Evolutionary conservation across 2,797 vertebrate genomes (phyloP), one percentile per base, ranked within the genome.

Genomic region (Aphelocoma californica): DNA sequence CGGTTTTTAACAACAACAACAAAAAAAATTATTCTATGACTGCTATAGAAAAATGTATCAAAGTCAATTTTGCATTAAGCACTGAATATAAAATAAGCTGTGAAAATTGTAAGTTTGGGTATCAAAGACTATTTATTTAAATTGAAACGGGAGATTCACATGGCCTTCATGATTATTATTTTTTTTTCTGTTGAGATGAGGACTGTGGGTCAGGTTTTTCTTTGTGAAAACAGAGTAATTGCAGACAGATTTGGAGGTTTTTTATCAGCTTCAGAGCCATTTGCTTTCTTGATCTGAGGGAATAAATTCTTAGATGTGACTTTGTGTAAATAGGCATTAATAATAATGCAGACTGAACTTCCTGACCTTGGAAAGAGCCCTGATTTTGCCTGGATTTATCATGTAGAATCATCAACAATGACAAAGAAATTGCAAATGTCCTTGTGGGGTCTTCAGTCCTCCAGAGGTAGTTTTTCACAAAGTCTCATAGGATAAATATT

Each of bases 191-290:
- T 62, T 60, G 44, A 58, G 24, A 21, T 70, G 51, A 78, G 58
- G 32, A 7, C 21, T 48, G 23, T 7, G 26, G 7, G 5, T 85
- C 47, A 32, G 6, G 11, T 40, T 74, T 14, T 23, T 28, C 47
- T 51, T 47, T 48, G 19, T 81, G 54, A 23, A 72, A 62, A 45
- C 13, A 42, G 29, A 47, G 34, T 61, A 66, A 62, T n/a, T 58
- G 24, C 10, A 3, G 54, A 19, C n/a, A 42, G 26, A 31, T 73
- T 44, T 40, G 25, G 47, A 14, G 2, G 0, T 1, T 9, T 51
- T 73, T 51, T 15, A 36, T 38, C 36, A 42, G 48, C 48, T 65
- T 15, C n/a, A 64, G 66, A 66, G 32, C 61, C 2, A 48, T 77
- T 86, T 69, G 26, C n/a, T 74, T 72, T 78, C 53, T 48, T 60